phyloP scores from a whole-genome alignment of 2,888 invertebrate species.

The Cantharis lateralis region DNA sequence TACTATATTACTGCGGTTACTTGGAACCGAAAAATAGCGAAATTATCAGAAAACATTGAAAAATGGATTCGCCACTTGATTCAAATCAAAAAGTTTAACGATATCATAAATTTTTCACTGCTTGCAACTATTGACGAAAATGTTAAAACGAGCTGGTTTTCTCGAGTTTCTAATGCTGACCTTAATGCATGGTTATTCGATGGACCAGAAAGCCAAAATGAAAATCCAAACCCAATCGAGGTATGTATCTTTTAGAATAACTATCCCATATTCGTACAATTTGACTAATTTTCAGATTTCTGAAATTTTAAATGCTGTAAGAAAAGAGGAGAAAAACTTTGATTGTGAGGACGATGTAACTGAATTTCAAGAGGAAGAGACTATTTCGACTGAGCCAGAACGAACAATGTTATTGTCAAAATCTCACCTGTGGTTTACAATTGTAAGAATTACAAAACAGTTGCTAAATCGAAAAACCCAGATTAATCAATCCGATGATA shows the following conservation, averaged over 20 bases:
- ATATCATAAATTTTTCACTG: conserved; percentile 39
- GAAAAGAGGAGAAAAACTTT: background rate
- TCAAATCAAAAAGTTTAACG: conserved; percentile 49
- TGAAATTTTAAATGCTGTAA: background rate
- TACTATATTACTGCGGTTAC: background rate
- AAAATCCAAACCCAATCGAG: background rate
- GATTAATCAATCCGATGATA: background rate
- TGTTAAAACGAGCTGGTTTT: conserved; percentile 53
- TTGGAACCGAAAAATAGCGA: background rate
- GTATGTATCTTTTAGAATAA: background rate
- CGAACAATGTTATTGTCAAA: background rate
- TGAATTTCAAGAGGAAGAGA: background rate
- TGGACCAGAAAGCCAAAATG: background rate
- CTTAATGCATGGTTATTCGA: conserved; percentile 41
- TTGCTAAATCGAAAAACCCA: background rate
- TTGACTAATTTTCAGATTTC: background rate
- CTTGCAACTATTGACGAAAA: conserved; percentile 38
- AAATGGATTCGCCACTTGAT: conserved; percentile 22
- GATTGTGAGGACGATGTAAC: background rate
- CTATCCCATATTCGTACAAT: too few species aligned
- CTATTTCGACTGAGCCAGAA: background rate
- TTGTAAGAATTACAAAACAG: background rate
- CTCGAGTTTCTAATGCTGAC: conserved; percentile 26
- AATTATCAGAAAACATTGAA: conserved; percentile 1
- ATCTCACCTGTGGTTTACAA: background rate